phyloP scores from a whole-genome alignment of 2,113 vertebrate genomes.

The Nerophis ophidion region DNA sequence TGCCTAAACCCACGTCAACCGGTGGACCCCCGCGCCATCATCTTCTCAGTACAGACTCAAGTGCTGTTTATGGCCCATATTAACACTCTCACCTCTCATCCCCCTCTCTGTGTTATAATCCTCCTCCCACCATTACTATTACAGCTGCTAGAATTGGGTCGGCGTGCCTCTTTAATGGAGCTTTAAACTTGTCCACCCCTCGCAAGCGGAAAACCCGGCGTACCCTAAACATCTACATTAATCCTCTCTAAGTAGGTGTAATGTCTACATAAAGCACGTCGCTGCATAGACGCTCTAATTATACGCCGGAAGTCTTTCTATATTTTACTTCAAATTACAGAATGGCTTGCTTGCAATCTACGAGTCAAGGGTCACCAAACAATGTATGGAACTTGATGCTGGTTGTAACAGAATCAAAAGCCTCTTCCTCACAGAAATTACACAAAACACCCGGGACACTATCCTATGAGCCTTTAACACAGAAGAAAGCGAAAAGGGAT shows the following conservation, averaged over 20 bases:
- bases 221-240: slow-evolving; percentile 50
- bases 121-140: not conserved
- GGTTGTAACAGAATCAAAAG: not conserved
- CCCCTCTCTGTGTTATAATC: slow-evolving; percentile 54
- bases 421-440: too few relatives aligned
- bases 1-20: slow-evolving; percentile 53
- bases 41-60: slow-evolving; percentile 19
- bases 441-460: too few relatives aligned
- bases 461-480: too few relatives aligned
- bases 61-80: slow-evolving; percentile 50
- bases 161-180: slow-evolving; percentile 51
- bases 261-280: slow-evolving; percentile 37
- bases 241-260: slow-evolving; percentile 46
- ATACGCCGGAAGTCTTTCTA: slow-evolving; percentile 7
- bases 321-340: slow-evolving; percentile 41
- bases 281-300: slow-evolving; percentile 23
- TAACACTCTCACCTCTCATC: slow-evolving; percentile 55
- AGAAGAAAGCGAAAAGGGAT: too few relatives aligned
- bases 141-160: slow-evolving; percentile 49
- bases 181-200: slow-evolving; percentile 48
- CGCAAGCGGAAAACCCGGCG: slow-evolving; percentile 15
- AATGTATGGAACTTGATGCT: not conserved
- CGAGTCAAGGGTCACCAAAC: not conserved
- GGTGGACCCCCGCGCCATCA: slow-evolving; percentile 16
- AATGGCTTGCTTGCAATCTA: slow-evolving; percentile 30